Base-by-base conservation (phyloP, 2,888 invertebrate genomes). In the Chelonus formosanus region DNA sequence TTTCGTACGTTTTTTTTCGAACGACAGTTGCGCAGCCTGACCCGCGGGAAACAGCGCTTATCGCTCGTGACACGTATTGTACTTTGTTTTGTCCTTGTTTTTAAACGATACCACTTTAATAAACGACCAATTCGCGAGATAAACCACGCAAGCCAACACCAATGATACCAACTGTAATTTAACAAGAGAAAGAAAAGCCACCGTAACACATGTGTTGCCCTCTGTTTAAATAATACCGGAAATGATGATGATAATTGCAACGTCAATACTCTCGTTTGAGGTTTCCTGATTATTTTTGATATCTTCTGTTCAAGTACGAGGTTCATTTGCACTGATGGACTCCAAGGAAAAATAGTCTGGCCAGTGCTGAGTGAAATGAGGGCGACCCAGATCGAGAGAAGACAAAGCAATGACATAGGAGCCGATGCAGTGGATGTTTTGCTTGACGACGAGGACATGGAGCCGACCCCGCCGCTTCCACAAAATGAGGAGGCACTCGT, bases 381-480 rank as follows among this genome's bases (percentile, higher is more conserved):
- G 78, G 85, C 85, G 81, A 85, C 85, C 81, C 83, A 82, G 71
- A 82, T 76, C 80, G 82, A 83, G 76, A 82, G 79, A 45, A 81
- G 73, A 72, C 79, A 81, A 70, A 80, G 69, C 40, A 78, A 71
- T 45, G 74, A 76, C 63, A 76, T 67, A 52, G 71, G 69, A 62
- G 73, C 73, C 63, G 76, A 71, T 70, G 74, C 67, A 66, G 67
- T 70, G 68, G 68, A 73, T 64, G 74, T 67, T 81, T 81, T 79
- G 75, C 84, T 83, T 76, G 79, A 82, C 73, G 83, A 84, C 78
- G 83, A 84, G 76, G 82, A 85, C 70, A 78, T 81, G 75, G 84
- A 82, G 73, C 81, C 82, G 63, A 77, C 75, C 35, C 76, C 77
- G 43, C 78, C 75, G 67, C 70, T 75, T 34, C 77, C 78, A 73